Evolutionary conservation across 2,888 invertebrate genomes (phyloP).

Genomic region (Callinectes sapidus): DNA sequence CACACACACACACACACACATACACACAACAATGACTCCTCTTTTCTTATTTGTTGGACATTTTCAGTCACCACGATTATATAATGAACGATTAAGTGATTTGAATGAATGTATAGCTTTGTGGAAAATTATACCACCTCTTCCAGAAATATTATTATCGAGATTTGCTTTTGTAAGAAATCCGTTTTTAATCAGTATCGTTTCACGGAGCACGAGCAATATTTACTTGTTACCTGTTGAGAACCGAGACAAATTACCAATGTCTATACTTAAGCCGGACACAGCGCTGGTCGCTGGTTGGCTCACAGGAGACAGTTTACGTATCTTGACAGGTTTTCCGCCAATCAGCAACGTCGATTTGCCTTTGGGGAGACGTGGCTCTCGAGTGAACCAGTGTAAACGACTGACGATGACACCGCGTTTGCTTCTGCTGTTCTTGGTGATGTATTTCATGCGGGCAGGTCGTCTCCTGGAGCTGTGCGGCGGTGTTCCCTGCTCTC

Average conservation of each 20-base stretch:
- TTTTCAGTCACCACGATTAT: background rate
- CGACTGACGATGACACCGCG: constrained; percentile 44
- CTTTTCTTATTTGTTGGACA: background rate
- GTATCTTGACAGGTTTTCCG: constrained; percentile 55
- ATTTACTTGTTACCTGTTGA: background rate
- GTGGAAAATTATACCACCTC: background rate
- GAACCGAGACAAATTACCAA: background rate
- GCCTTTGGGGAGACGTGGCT: constrained; percentile 38
- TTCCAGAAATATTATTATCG: background rate
- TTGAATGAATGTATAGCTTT: background rate
- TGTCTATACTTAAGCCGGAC: constrained; percentile 44
- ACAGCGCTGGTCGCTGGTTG: constrained; percentile 35
- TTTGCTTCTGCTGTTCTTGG: constrained; percentile 37
- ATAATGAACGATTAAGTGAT: background rate
- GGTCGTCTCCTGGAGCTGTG: constrained; percentile 27
- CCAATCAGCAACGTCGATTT: constrained; percentile 50
- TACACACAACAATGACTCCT: background rate
- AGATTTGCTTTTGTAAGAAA: background rate
- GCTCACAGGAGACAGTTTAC: constrained; percentile 46
- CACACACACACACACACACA: constrained; percentile 30
- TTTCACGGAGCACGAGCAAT: background rate
- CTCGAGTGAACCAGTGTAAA: constrained; percentile 48
- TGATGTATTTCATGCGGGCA: constrained; percentile 31
- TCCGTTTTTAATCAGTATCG: background rate
- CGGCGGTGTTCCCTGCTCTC: constrained; percentile 31